These are phyloP conservation scores for Andrena fulva DNA, from an alignment of 2,888 invertebrate genomes.

Conservation along the genomic window DNA sequence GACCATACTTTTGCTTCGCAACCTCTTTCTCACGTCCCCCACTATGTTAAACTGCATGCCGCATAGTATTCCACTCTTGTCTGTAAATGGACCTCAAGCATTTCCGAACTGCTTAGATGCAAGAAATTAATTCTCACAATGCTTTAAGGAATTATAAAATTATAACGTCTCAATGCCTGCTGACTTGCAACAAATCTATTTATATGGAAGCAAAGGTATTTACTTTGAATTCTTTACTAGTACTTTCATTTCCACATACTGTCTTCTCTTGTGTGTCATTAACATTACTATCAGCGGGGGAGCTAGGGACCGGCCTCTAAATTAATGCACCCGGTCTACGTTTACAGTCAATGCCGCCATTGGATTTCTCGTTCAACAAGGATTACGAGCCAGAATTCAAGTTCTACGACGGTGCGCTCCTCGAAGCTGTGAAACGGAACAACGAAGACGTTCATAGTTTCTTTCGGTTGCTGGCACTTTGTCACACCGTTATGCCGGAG, in stretches of 20 bases:
- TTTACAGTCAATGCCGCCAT: constrained; percentile 89
- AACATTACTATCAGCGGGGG: background rate
- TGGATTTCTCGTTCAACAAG: constrained; percentile 98
- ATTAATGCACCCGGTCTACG: constrained; percentile 12
- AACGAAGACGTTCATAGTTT: constrained; percentile 93
- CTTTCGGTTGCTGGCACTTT: constrained; percentile 96
- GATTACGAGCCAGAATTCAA: constrained; percentile 96
- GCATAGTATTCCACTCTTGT: constrained; percentile 2
- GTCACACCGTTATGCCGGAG: constrained; percentile 99
- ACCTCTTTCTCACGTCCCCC: background rate
- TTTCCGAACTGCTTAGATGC: constrained; percentile 35
- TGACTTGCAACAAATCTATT: constrained; percentile 65
- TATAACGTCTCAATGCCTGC: constrained; percentile 61
- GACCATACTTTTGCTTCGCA: constrained; percentile 5
- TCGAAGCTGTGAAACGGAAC: constrained; percentile 92
- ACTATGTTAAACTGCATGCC: constrained; percentile 39
- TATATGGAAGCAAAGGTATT: constrained; percentile 65
- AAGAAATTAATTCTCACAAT: constrained; percentile 51
- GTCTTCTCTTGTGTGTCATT: constrained; percentile 47
- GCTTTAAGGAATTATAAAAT: constrained; percentile 55
- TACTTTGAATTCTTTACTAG: constrained; percentile 48
- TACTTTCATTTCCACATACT: constrained; percentile 42
- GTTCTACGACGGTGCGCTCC: constrained; percentile 95
- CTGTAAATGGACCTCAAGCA: constrained; percentile 25
- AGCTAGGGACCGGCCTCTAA: background rate